Evolutionary conservation across 2,797 vertebrate species (phyloP), one percentile per base, ranked within the genome.

Genomic region (Oryzias dopingdopingensis): DNA sequence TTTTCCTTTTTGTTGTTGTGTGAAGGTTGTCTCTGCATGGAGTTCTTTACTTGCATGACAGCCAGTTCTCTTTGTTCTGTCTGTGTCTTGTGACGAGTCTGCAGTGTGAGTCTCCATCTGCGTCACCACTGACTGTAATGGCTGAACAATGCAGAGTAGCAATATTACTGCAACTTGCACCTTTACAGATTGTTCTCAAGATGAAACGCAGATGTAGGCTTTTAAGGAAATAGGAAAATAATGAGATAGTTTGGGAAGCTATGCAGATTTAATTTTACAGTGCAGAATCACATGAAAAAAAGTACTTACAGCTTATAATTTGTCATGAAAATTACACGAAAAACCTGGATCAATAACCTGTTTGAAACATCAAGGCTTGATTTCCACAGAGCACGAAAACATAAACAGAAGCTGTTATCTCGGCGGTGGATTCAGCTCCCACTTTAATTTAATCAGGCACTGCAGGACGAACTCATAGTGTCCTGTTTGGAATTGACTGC

Each of bases 41-140:
- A 56, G 56, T 59, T 65, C 61, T 64, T 75, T 61, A 79, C 65
- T 66, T 49, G 65, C 72, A 79, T 79, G 80, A 80, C 80, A 72
- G 70, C 63, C 60, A 80, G 65, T 51, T 73, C 76, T 83, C 77
- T 82, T 84, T 88, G 85, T 86, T 86, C 80, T 76, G 75, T 62
- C 80, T 74, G 59, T 68, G 78, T 79, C 80, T 85, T 63, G 68
- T 88, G 79, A 79, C 23, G 72, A 75, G 69, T 84, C 82, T 87
- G 85, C 86, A 88, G 88, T 86, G 69, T 80, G 81, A 85, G 75
- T 82, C 70, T 80, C 8, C 40, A 80, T 69, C 84, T 89, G 86
- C 86, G 82, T 88, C 89, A 88, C 80, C 65, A 52, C 75, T 69
- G 70, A 81, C 73, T 85, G 68, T 86, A 76, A 82, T 76, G 84